These are phyloP conservation scores for Genyomyrus donnyi DNA, from an alignment of 2,113 vertebrate genomes.

Conservation along the genomic window DNA sequence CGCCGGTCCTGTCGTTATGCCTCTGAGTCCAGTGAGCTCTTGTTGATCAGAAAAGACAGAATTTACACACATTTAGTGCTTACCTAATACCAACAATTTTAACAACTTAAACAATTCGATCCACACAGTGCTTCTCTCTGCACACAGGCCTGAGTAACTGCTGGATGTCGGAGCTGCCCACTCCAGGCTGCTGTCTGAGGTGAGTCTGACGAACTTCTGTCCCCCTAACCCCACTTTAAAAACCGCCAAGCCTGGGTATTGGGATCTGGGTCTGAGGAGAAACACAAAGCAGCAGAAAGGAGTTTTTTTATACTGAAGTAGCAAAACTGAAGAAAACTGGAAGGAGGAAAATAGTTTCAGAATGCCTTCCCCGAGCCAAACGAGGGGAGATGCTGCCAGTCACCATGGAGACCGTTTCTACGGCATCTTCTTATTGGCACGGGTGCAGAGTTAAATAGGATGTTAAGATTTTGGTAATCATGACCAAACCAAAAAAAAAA, in stretches of 20 bases:
- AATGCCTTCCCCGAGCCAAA: neutral
- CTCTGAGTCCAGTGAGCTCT: neutral
- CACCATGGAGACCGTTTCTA: slow-evolving; percentile 17
- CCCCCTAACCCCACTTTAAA: neutral
- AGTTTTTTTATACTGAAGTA: neutral
- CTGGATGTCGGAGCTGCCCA: neutral
- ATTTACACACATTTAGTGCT: neutral
- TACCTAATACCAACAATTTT: neutral
- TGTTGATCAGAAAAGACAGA: neutral
- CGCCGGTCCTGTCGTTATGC: neutral
- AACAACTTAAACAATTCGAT: neutral
- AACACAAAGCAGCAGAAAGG: neutral
- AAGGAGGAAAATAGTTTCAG: slow-evolving; percentile 11
- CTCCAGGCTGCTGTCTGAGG: neutral
- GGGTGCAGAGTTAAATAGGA: slow-evolving; percentile 13
- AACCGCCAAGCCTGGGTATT: neutral
- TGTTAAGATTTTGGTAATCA: slow-evolving; percentile 17
- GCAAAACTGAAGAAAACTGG: neutral
- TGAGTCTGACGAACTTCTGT: neutral
- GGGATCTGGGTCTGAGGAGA: neutral
- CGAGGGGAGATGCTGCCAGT: slow-evolving; percentile 7
- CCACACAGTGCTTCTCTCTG: neutral
- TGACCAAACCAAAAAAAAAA: slow-evolving; percentile 9
- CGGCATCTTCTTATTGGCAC: slow-evolving; percentile 13
- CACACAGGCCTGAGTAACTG: neutral